phyloP scores from a whole-genome alignment of 1,140 invertebrate genomes.

The Papilio dardanus region DNA sequence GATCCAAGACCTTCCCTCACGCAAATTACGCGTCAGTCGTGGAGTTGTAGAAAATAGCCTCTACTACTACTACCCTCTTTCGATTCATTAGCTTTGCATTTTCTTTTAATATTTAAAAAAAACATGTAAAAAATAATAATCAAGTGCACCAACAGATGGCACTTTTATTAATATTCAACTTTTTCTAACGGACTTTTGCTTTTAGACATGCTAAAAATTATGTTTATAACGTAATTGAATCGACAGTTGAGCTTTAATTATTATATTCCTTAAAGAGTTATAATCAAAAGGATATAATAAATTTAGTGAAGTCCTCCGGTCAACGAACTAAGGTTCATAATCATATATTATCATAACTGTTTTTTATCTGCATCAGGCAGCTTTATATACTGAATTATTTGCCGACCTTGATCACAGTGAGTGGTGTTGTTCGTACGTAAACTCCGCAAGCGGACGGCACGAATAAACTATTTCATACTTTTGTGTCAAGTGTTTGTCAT shows the following conservation, averaged over 20 bases:
- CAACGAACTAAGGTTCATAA: not conserved
- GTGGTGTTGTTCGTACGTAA: not conserved
- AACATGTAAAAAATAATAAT: too few species aligned
- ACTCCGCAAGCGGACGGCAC: not conserved
- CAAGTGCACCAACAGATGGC: not conserved
- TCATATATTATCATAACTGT: not conserved
- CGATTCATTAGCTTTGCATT: too few species aligned
- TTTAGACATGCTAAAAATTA: too few species aligned
- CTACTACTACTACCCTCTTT: too few species aligned
- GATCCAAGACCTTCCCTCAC: too few species aligned
- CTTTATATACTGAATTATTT: conserved; percentile 1
- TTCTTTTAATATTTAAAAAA: too few species aligned
- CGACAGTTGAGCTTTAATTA: too few species aligned
- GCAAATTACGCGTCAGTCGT: too few species aligned
- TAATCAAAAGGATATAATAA: too few species aligned
- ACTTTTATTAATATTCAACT: not conserved
- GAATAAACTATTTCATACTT: conserved; percentile 21
- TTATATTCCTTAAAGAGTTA: too few species aligned
- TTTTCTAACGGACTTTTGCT: not conserved
- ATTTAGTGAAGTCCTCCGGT: not conserved
- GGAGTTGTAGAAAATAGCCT: too few species aligned
- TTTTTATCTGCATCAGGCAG: not conserved
- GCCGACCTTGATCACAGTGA: conserved; percentile 10
- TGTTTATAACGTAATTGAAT: too few species aligned
- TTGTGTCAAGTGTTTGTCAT: not conserved